phyloP scores from a whole-genome alignment of 2,113 vertebrate species.

The Perca schrenkii region DNA sequence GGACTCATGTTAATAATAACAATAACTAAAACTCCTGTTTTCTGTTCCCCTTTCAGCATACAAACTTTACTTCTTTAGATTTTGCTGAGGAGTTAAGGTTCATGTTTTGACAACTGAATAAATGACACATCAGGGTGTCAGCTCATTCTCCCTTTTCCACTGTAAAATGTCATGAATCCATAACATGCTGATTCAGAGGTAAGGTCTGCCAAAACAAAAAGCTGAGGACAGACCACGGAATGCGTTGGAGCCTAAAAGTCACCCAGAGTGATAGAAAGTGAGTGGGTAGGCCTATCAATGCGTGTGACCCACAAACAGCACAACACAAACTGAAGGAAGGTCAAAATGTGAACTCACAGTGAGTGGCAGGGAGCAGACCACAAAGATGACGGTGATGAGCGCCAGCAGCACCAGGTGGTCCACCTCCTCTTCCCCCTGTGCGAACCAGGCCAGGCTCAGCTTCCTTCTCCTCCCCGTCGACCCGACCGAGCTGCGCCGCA shows the following conservation, averaged over 20 bases:
- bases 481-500: constrained; percentile 79
- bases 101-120: background rate
- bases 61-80: background rate
- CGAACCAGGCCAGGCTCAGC: constrained; percentile 82
- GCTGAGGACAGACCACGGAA: background rate
- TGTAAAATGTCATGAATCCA: background rate
- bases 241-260: background rate
- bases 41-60: background rate
- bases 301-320: background rate
- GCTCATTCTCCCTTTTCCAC: background rate
- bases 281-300: background rate
- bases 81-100: background rate
- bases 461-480: constrained; percentile 74
- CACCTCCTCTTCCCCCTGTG: constrained; percentile 87
- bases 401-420: constrained; percentile 90
- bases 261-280: background rate
- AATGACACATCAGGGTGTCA: constrained; percentile 30
- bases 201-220: background rate
- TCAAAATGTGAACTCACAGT: constrained; percentile 85
- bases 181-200: background rate
- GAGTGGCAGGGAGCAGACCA: constrained; percentile 90
- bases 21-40: background rate
- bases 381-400: constrained; percentile 89
- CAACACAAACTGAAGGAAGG: background rate
- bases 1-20: background rate